Evolutionary conservation across 2,888 invertebrate genomes (phyloP), one percentile per base, ranked within the genome.

Genomic region (Caenorhabditis doughertyi): DNA sequence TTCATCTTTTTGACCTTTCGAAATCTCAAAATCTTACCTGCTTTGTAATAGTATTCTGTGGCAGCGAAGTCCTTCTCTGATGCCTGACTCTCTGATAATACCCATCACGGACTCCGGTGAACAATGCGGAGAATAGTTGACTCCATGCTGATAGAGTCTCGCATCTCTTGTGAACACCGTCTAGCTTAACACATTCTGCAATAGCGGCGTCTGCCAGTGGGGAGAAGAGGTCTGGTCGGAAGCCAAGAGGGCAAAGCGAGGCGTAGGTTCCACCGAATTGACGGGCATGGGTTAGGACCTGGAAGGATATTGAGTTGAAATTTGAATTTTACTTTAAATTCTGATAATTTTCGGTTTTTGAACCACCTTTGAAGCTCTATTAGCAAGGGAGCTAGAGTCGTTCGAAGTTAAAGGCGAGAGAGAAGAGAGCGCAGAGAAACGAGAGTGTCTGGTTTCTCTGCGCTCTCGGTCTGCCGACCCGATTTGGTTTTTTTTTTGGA

Each of bases 211-310:
- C 91, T 16, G 91, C 91, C 2, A 91, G 80, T 7, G 85, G 83
- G 2, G 90, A 86, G 74, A 91, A 91, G n/a, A 88, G 87, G 62
- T 91, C 91, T n/a, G 91, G 91, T 11, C 91, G 87, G 80, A 91
- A 91, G 16, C 91, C 91, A 42, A 88, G 71, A 3, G 88, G 87
- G 67, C 89, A 89, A 2, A 91, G 82, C 25, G 84, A 81, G 0
- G 89, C 90, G 62, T 88, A 90, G 9, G 87, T 85, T 47, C 86
- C 87, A 1, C 91, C 91, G 58, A 88, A 88, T 23, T 79, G 79
- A 25, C 81, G 84, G 13, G 90, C 88, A 39, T 86, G 84, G 42
- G 68, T 67, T 4, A 84, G 73, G 11, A 85, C 87, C 85, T 85
- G 67, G 11, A 81, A 67, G 13, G n/a, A n/a, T n/a, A n/a, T 39